A percentile compares a stretch with the other conserved stretches of the same genome.
phyloP scores from a whole-genome alignment of 2,888 invertebrate species.

The Papilio elwesi region DNA sequence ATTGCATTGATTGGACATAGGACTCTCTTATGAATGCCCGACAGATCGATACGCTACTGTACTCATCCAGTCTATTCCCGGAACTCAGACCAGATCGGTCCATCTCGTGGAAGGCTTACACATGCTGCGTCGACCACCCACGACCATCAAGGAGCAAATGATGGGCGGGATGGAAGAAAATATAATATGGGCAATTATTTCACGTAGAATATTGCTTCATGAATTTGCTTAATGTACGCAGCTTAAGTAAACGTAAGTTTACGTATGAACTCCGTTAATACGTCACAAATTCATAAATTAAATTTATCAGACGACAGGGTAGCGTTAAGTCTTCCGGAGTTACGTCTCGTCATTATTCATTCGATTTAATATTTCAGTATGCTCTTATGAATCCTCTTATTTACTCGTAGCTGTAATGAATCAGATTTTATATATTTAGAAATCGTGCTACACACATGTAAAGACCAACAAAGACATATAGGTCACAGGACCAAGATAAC shows the following conservation, averaged over 20 bases:
- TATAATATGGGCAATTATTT: neutral
- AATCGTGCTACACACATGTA: too few relatives aligned
- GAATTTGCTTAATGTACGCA: conserved; percentile 16
- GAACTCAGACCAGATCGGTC: too few relatives aligned
- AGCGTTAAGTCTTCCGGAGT: conserved; percentile 2
- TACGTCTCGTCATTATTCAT: neutral
- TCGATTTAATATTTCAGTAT: neutral
- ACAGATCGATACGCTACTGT: too few relatives aligned
- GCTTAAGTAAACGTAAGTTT: conserved; percentile 7
- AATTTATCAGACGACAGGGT: conserved; percentile 11
- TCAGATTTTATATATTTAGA: neutral
- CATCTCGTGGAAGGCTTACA: too few relatives aligned
- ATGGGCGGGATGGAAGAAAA: too few relatives aligned
- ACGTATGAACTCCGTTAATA: conserved; percentile 12
- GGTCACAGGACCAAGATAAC: too few relatives aligned
- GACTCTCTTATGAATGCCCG: too few relatives aligned
- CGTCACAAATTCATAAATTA: conserved; percentile 19
- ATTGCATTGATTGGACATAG: too few relatives aligned
- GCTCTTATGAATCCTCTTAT: neutral
- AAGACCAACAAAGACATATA: too few relatives aligned
- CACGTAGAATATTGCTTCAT: neutral
- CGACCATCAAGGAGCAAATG: too few relatives aligned
- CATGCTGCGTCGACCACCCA: too few relatives aligned
- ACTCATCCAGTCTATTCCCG: too few relatives aligned
- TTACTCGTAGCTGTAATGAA: neutral